Conservation (phyloP, 2,888 invertebrate species). For the Lumbricus terrestris region DNA sequence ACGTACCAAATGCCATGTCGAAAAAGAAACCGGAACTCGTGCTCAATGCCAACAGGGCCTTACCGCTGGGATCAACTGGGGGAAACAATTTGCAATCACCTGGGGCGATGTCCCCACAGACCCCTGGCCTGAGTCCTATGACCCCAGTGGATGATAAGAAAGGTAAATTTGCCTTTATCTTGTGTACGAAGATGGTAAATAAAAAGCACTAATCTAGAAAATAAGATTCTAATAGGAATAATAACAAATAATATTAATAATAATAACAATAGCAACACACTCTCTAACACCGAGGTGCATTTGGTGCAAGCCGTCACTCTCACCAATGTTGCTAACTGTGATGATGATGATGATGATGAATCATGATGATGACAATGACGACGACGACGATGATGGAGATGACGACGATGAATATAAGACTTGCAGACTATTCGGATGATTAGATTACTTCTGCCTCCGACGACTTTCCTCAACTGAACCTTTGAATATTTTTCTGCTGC, state of each 20-base stretch:
- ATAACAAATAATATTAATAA: no score
- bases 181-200: background rate
- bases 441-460: background rate
- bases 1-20: slow-evolving; percentile 46
- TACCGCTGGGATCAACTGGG: background rate
- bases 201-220: background rate
- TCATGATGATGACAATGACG: no score
- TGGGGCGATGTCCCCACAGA: background rate
- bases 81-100: background rate
- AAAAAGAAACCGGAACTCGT: slow-evolving; percentile 15
- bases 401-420: background rate
- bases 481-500: slow-evolving; percentile 3
- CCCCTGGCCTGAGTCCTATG: background rate
- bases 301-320: no score
- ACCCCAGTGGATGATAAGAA: background rate
- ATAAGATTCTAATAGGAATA: no score
- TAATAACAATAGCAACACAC: no score
- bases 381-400: no score
- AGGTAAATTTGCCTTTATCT: background rate
- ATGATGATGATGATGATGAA: no score
- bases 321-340: no score
- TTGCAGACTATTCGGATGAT: background rate
- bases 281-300: no score
- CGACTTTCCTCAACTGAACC: background rate
- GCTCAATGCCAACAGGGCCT: background rate